Percentiles rank a stretch among this genome's conserved stretches.
These are phyloP conservation scores for Halcyon leucocephala DNA, from an alignment of 2,797 vertebrate species.

Conservation along the genomic window DNA sequence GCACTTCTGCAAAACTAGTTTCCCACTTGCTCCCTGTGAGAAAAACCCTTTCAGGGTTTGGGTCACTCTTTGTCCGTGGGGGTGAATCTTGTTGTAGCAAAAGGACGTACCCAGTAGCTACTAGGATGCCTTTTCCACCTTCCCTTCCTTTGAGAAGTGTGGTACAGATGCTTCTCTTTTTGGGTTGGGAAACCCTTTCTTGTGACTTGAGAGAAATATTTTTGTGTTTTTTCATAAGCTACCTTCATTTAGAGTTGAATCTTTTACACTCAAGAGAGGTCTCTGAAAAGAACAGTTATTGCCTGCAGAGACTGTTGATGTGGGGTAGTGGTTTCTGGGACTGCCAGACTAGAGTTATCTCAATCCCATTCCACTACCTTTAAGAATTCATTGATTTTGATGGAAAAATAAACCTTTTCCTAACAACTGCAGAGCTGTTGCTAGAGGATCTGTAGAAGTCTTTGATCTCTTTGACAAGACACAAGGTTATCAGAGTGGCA, in stretches of 20 bases:
- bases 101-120: background rate
- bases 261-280: background rate
- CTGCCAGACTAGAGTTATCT: background rate
- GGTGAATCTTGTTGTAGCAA: background rate
- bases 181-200: background rate
- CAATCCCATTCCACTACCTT: background rate
- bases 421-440: background rate
- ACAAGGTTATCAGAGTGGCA: background rate
- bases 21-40: background rate
- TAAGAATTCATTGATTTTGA: background rate
- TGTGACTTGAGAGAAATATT: background rate
- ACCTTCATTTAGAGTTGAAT: background rate
- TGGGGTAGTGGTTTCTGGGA: background rate
- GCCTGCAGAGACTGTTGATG: background rate
- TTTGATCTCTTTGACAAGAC: conserved; percentile 8
- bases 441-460: background rate
- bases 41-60: background rate
- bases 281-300: background rate
- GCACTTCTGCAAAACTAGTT: background rate
- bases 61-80: background rate
- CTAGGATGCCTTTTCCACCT: background rate
- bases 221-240: background rate
- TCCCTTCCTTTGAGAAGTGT: background rate
- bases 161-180: background rate
- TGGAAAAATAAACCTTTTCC: background rate